Evolutionary conservation across 2,888 invertebrate species (phyloP).

Genomic region (Drosophila eohydei): DNA sequence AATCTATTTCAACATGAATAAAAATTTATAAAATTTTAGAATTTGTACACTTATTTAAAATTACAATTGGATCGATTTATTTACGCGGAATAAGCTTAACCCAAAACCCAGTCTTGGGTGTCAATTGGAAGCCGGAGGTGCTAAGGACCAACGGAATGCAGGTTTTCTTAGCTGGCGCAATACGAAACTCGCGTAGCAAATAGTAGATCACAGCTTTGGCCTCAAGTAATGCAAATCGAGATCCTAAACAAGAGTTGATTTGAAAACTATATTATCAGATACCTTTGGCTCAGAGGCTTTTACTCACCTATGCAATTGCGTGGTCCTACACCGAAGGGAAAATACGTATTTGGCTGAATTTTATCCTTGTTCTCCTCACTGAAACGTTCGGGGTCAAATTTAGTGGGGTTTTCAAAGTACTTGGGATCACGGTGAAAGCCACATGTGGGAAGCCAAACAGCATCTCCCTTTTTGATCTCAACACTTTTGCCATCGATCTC

Average conservation of each 20-base stretch:
- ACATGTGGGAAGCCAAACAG: constrained; percentile 83
- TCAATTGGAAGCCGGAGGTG: constrained; percentile 65
- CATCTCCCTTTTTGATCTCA: constrained; percentile 76
- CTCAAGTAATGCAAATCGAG: constrained; percentile 83
- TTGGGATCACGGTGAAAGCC: constrained; percentile 86
- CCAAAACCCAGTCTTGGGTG: constrained; percentile 82
- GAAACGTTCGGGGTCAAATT: constrained; percentile 87
- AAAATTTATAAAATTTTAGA: not conserved
- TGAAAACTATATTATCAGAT: not conserved
- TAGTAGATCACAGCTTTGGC: constrained; percentile 82
- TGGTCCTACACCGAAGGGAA: constrained; percentile 87
- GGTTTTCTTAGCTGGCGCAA: constrained; percentile 73
- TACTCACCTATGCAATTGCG: constrained; percentile 87
- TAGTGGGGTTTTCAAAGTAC: constrained; percentile 86
- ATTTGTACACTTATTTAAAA: not conserved
- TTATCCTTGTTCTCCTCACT: constrained; percentile 86
- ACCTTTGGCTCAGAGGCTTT: too few relatives aligned
- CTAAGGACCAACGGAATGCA: constrained; percentile 73
- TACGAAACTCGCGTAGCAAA: constrained; percentile 75
- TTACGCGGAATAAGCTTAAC: constrained; percentile 73
- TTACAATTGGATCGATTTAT: constrained; percentile 75
- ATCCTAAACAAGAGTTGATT: constrained; percentile 62
- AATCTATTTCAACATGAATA: not conserved
- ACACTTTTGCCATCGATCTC: constrained; percentile 69
- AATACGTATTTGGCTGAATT: constrained; percentile 85